Percentiles rank a stretch among this genome's conserved stretches.
Conservation (phyloP, 2,888 invertebrate species). For the Rotaria magnacalcarata region DNA sequence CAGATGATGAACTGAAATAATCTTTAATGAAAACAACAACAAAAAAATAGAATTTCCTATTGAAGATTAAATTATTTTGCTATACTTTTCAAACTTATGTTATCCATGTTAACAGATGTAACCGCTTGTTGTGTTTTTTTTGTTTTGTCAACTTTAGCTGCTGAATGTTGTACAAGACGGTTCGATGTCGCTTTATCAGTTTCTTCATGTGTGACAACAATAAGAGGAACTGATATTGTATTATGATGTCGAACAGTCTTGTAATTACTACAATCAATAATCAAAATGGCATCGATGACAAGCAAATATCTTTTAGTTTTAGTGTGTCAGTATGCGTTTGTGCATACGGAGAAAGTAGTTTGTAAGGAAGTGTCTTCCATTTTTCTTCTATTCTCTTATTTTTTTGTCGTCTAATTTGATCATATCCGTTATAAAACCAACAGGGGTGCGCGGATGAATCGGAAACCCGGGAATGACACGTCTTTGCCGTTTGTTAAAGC, state of each 20-base stretch:
- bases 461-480: not conserved
- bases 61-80: not conserved
- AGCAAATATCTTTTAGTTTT: not conserved
- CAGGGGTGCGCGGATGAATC: slow-evolving; percentile 23
- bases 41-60: not conserved
- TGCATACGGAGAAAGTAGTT: not conserved
- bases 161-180: not conserved
- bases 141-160: not conserved
- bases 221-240: not conserved
- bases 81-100: slow-evolving; percentile 26
- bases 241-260: not conserved
- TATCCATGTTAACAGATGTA: slow-evolving; percentile 19
- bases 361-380: not conserved
- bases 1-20: not conserved
- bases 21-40: not conserved
- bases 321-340: not conserved
- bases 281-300: not conserved
- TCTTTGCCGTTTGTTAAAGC: not conserved
- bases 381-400: not conserved
- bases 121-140: not conserved
- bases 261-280: slow-evolving; percentile 27
- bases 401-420: slow-evolving; percentile 16
- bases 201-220: slow-evolving; percentile 32
- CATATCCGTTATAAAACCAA: slow-evolving; percentile 3
- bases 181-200: not conserved